Conservation (phyloP, 2,797 vertebrate genomes). For the Alfaro cultratus region DNA sequence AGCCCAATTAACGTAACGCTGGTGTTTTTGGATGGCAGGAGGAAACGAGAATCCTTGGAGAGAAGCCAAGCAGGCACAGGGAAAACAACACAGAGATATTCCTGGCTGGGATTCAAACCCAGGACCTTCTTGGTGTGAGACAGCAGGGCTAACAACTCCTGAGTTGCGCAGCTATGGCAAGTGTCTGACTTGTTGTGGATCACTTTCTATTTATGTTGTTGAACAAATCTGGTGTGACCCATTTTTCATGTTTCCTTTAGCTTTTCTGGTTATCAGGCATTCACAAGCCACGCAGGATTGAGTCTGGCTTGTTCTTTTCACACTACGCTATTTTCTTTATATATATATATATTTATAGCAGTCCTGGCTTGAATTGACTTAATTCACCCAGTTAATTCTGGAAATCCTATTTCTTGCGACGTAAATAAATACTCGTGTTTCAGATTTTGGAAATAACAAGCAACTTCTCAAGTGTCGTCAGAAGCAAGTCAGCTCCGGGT, state of each 20-base stretch:
- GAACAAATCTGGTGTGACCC: conserved; percentile 57
- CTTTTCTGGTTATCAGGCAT: conserved; percentile 30
- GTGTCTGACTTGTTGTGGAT: conserved; percentile 32
- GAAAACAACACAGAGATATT: not conserved
- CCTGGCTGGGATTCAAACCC: not conserved
- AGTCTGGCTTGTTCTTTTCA: conserved; percentile 18
- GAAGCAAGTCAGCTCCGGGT: not conserved
- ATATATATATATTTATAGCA: too few species aligned
- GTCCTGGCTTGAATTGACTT: not conserved
- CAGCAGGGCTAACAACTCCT: not conserved
- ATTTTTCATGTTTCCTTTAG: conserved; percentile 44
- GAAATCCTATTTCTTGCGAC: conserved; percentile 12
- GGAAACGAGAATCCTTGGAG: not conserved
- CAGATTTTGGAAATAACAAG: not conserved
- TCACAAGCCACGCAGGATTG: conserved; percentile 21
- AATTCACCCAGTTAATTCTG: not conserved
- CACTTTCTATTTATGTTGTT: conserved; percentile 45
- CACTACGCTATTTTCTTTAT: not conserved
- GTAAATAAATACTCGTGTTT: conserved; percentile 22
- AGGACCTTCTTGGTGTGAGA: not conserved
- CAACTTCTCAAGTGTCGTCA: conserved; percentile 9
- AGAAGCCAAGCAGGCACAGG: not conserved
- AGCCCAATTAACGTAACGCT: not conserved
- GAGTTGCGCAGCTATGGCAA: not conserved
- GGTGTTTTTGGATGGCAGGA: not conserved